Evolutionary conservation across 2,113 vertebrate genomes (phyloP).

Genomic region (Syngnathoides biaculeatus): DNA sequence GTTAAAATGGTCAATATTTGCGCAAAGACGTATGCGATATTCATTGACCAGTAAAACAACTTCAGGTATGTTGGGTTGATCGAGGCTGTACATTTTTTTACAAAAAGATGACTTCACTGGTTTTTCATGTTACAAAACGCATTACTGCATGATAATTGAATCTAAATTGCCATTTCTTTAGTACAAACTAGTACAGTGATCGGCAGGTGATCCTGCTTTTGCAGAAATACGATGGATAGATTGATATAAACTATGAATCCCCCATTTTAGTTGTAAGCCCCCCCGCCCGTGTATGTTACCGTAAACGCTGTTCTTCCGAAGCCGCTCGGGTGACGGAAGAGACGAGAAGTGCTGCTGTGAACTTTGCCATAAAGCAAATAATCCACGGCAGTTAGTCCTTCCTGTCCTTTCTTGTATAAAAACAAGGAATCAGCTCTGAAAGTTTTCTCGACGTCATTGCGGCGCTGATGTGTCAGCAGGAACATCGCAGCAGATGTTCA

Average conservation of each 20-base stretch:
- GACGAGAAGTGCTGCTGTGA: constrained; percentile 32
- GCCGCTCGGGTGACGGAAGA: constrained; percentile 22
- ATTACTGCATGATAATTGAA: too few species aligned
- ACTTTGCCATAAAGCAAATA: constrained; percentile 48
- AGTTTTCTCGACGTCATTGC: not conserved
- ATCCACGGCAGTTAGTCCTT: constrained; percentile 26
- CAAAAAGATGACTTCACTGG: too few species aligned
- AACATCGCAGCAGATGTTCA: not conserved
- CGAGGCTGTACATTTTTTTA: too few species aligned
- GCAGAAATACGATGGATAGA: not conserved
- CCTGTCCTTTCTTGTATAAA: constrained; percentile 23
- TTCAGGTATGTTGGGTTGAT: too few species aligned
- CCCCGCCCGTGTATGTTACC: constrained; percentile 27
- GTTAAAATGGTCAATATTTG: too few species aligned
- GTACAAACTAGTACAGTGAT: not conserved
- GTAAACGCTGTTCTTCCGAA: constrained; percentile 40
- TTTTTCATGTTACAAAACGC: too few species aligned
- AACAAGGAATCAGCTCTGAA: not conserved
- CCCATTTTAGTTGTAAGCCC: constrained; percentile 19
- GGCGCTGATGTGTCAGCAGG: not conserved
- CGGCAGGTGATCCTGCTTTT: not conserved
- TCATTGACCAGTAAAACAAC: too few species aligned
- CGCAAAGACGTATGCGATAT: too few species aligned
- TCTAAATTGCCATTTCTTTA: too few species aligned
- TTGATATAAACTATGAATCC: not conserved